Base-by-base conservation (phyloP, 2,888 invertebrate species). In the Chalcis sispes region DNA sequence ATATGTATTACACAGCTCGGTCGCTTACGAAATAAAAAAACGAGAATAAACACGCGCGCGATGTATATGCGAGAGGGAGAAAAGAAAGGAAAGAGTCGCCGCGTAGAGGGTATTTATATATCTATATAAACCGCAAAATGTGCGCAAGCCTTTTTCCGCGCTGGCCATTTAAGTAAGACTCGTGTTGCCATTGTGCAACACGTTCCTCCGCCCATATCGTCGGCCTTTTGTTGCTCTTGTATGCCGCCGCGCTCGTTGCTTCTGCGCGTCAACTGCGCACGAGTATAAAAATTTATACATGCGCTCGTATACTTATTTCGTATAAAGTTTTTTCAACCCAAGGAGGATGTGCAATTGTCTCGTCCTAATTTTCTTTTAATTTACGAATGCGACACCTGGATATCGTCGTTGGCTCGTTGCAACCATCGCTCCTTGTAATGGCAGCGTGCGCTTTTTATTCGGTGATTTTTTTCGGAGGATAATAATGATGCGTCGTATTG, bases 161-260 rank as follows among this genome's bases (percentile, higher is more conserved):
- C n/a, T n/a, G n/a, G n/a, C n/a, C 15, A 2, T 48, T 15, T 56
- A 15, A 29, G 18, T 69, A 69, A 69, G 69, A 42, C 46, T 23
- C 8, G 32, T 25, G 27, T 13, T n/a, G 56, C 58, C 42, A 69
- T 69, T 69, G 69, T 69, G 29, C 58, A 27, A 32, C 69, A 58
- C 69, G 69, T 69, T 27, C n/a, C 42, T 4, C 1, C n/a, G 1
- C 25, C 27, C 1, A 25, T n/a, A 5, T 25, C 7, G 13, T 13
- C 32, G 10, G 36, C 10, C 36, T 36, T 36, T 36, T 36, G 36
- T 36, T 36, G 36, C 36, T 36, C 4, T 7, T 4, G 36, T 10
- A 36, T 10, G 36, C 4, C 36, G 36, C 10, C n/a, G n/a, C n/a
- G n/a, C n/a, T n/a, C n/a, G 10, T 36, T 7, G 36, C 10, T 36